Evolutionary conservation across 2,113 vertebrate species (phyloP), one percentile per base, ranked within the genome.

Genomic region (Psophia crepitans): DNA sequence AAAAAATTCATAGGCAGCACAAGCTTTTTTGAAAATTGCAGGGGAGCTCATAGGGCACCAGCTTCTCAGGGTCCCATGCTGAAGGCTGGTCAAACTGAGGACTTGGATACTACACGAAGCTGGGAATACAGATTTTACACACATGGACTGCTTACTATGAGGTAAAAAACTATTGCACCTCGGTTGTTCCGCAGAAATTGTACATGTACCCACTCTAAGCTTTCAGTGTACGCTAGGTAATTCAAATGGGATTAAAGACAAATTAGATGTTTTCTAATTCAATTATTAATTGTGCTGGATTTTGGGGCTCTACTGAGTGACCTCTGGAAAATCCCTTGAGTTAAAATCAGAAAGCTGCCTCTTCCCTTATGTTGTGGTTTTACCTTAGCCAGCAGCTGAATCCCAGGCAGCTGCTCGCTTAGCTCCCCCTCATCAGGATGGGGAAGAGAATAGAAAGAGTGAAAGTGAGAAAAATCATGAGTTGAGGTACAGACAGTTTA

Each of bases 211-310:
- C 60, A n/a, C 20, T 82, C 21, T 26, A 57, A 63, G 21, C 61
- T 88, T 95, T 90, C 46, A 70, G 8, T 66, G 43, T 70, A 53
- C 32, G 48, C 5, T 57, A 85, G 28, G 48, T 89, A 76, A 76
- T 68, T 76, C 14, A 58, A 23, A 48, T 39, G 28, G 21, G 7
- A 68, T 41, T 46, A 46, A 89, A 63, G 32, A 58, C 1, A 32
- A 44, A 20, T 3, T 11, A 23, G 3, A 1, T 22, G 58, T 83
- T 84, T 84, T 39, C 14, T 81, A 15, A n/a, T 46, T 41, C 32
- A 30, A 0, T 43, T 56, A 15, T 51, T 74, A 43, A 23, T 57
- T 0, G 0, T 70, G 4, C 12, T 84, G 49, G 14, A 18, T 69
- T 57, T 43, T 0, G 8, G 30, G 6, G 4, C 3, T 35, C 23